Percentiles rank a stretch among this genome's conserved stretches.
Conservation (phyloP, 2,888 invertebrate species). For the Arge pagana region DNA sequence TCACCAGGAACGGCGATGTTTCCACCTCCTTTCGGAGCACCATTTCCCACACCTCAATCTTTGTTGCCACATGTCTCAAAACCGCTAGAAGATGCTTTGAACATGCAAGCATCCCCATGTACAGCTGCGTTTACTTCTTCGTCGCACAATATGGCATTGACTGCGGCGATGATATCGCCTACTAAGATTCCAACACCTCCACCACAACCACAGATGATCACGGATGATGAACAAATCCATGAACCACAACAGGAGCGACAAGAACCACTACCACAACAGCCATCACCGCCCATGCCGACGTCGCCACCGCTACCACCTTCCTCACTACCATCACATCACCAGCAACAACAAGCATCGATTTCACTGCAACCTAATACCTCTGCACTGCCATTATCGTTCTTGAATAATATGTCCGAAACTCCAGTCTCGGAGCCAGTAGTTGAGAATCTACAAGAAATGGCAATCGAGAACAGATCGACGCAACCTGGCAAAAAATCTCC, state of each 20-base stretch:
- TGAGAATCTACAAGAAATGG: conserved; percentile 30
- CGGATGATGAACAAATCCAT: conserved; percentile 11
- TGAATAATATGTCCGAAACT: conserved; percentile 30
- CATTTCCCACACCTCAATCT: conserved; percentile 61
- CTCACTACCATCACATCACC: conserved; percentile 24
- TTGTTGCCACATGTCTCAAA: conserved; percentile 64
- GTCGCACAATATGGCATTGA: conserved; percentile 80
- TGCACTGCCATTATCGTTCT: conserved; percentile 34
- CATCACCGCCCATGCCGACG: background rate
- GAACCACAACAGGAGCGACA: conserved; percentile 10
- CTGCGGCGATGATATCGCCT: conserved; percentile 79
- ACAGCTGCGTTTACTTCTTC: conserved; percentile 82
- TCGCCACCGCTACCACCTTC: conserved; percentile 27
- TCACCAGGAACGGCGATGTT: conserved; percentile 70
- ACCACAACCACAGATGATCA: conserved; percentile 47
- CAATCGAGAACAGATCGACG: conserved; percentile 29
- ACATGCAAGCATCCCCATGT: conserved; percentile 64
- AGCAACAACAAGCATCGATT: conserved; percentile 25
- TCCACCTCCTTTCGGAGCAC: conserved; percentile 65
- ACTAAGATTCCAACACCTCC: conserved; percentile 59
- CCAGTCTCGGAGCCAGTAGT: conserved; percentile 17
- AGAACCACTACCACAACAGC: conserved; percentile 23
- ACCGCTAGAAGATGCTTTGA: conserved; percentile 59
- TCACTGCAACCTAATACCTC: conserved; percentile 23
- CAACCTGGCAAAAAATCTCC: conserved; percentile 63